Evolutionary conservation across 2,888 invertebrate species (phyloP).

Genomic region (Acronicta leporina): DNA sequence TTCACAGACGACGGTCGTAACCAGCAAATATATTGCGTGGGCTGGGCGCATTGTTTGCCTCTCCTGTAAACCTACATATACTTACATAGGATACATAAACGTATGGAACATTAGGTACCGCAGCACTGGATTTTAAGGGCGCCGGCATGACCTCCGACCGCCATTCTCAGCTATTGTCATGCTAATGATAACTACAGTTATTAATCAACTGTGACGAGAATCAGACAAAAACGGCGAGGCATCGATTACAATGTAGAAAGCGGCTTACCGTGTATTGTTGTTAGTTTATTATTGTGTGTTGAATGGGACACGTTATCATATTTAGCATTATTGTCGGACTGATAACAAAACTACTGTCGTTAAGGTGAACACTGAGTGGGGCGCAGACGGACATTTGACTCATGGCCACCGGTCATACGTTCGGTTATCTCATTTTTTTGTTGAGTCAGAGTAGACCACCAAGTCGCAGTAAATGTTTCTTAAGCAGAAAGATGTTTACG

Average conservation of each 20-base stretch:
- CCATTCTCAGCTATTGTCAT: constrained; percentile 79
- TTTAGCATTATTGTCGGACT: constrained; percentile 30
- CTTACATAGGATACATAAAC: constrained; percentile 51
- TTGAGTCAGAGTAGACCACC: constrained; percentile 72
- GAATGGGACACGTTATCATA: constrained; percentile 38
- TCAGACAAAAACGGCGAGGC: constrained; percentile 38
- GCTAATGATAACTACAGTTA: constrained; percentile 69
- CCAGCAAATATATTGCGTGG: constrained; percentile 76
- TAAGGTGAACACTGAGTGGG: constrained; percentile 33
- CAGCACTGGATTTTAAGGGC: constrained; percentile 77
- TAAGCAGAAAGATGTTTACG: constrained; percentile 58
- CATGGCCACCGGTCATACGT: constrained; percentile 50
- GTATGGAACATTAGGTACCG: constrained; percentile 58
- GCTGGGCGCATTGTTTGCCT: constrained; percentile 82
- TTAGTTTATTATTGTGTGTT: constrained; percentile 25
- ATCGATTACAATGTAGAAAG: constrained; percentile 42
- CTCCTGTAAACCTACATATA: constrained; percentile 64
- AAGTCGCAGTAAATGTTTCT: constrained; percentile 53
- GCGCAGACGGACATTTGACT: constrained; percentile 46
- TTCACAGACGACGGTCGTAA: constrained; percentile 73
- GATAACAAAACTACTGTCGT: constrained; percentile 46
- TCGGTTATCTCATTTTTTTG: constrained; percentile 55
- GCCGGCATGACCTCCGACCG: constrained; percentile 80
- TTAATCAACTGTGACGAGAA: constrained; percentile 72
- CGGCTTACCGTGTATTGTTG: constrained; percentile 31